A percentile compares a stretch with the other conserved stretches of the same genome.
These are phyloP conservation scores for Arion vulgaris DNA, from an alignment of 1,140 invertebrate species.

Conservation along the genomic window DNA sequence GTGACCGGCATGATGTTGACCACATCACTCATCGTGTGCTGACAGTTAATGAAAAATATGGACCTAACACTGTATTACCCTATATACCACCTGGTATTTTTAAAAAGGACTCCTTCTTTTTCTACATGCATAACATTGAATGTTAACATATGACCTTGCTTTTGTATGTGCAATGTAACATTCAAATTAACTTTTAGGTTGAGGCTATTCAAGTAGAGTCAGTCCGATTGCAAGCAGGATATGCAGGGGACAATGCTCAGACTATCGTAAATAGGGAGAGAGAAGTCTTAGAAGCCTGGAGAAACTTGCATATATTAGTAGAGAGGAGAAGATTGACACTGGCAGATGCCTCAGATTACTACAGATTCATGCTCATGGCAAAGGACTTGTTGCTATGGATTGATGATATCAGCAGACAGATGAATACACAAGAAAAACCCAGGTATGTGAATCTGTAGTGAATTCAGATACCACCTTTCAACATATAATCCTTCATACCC, in stretches of 20 bases:
- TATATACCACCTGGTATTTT: no score
- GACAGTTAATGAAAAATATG: no score
- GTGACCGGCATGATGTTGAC: no score
- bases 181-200: conserved; percentile 76
- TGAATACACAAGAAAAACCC: conserved; percentile 99
- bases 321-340: conserved; percentile 88
- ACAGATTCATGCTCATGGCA: conserved; percentile 98
- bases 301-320: conserved; percentile 89
- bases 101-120: no score
- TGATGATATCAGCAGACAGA: conserved; percentile 97
- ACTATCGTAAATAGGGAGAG: conserved; percentile 96
- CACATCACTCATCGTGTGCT: no score
- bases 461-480: no score
- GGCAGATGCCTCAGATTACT: conserved; percentile 94
- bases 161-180: no score
- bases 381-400: conserved; percentile 98
- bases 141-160: no score
- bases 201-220: conserved; percentile 95
- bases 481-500: no score
- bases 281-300: conserved; percentile 96
- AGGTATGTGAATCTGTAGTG: conserved; percentile 74
- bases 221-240: conserved; percentile 90
- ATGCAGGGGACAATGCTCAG: conserved; percentile 96
- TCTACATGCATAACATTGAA: no score
- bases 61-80: no score